phyloP scores from a whole-genome alignment of 35 echinoderm and acorn worm species.

The Antedon bifida region DNA sequence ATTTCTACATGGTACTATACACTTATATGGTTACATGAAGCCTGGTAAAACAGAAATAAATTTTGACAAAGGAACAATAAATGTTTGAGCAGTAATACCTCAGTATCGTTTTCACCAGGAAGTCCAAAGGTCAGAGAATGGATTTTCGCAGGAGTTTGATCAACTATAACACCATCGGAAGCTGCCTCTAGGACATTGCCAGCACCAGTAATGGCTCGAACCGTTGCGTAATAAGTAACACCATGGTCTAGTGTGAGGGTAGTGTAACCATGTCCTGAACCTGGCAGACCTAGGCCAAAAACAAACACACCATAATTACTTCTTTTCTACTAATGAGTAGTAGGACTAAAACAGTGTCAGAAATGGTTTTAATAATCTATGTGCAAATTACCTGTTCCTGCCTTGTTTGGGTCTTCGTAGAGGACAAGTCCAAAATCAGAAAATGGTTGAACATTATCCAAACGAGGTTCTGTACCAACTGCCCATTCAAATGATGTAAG shows the following conservation, averaged over 20 bases:
- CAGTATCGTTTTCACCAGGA: neutral
- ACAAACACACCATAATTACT: too few relatives aligned
- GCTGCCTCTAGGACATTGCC: slow-evolving; percentile 31
- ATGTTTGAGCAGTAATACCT: too few relatives aligned
- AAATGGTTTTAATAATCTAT: too few relatives aligned
- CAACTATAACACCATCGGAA: slow-evolving; percentile 28
- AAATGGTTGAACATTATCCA: slow-evolving; percentile 32
- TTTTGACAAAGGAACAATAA: too few relatives aligned
- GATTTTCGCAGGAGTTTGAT: slow-evolving; percentile 11
- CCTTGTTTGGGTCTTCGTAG: neutral
- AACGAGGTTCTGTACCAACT: slow-evolving; percentile 25
- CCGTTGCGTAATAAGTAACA: slow-evolving; percentile 22
- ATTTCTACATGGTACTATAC: too few relatives aligned
- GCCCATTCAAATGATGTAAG: slow-evolving; percentile 33
- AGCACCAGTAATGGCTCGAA: slow-evolving; percentile 25
- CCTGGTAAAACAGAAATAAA: too few relatives aligned
- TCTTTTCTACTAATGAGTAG: too few relatives aligned
- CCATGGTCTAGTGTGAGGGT: slow-evolving; percentile 15
- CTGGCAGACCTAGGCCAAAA: slow-evolving; percentile 24
- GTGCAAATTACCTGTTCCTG: slow-evolving; percentile 20
- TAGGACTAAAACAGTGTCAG: too few relatives aligned
- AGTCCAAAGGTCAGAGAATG: slow-evolving; percentile 5
- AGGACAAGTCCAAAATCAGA: slow-evolving; percentile 6
- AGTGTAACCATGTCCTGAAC: slow-evolving; percentile 19
- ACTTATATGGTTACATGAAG: too few relatives aligned